Base-by-base conservation (phyloP, 1,140 invertebrate species). In the Procambarus clarkii region DNA sequence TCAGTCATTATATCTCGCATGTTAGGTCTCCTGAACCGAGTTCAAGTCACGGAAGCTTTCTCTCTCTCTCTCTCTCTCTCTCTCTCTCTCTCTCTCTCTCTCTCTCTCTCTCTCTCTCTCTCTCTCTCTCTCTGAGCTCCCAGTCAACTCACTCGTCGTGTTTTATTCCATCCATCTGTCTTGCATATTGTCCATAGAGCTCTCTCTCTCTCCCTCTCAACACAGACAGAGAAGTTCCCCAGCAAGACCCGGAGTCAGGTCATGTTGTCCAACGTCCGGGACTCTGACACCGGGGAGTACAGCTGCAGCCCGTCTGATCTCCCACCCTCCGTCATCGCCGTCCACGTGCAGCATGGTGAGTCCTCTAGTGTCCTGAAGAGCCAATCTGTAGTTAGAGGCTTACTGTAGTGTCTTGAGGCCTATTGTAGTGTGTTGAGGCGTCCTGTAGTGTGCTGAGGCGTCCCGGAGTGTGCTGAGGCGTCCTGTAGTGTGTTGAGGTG, bases 311-410 rank as follows among this genome's bases (percentile, higher is more conserved):
- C 87, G 46, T 69, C 87, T 46, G 80, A 74, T 60, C 80, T 89
- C 9, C 60, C 54, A 11, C 87, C 87, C 46, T 64, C 87, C 11
- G 79, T 82, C 54, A 46, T 89, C 87, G 76, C 79, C 44, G 87
- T 89, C n/a, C 87, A 89, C 48, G 87, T 89, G 5, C 87, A 89
- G 24, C 54, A 54, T 44, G 79, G 87, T 89, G 54, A 71, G 86
- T 88, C n/a, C 13, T 9, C 50, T 48, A 3, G 11, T 34, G 34
- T 34, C 34, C 34, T 34, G 34, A 34, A 34, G 34, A 34, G 50
- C 5, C 50, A 54, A 0, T 54, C 34, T 54, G 11, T 11, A 54
- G 50, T 54, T 54, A 5, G 50, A 11, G 11, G 11, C 11, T 8
- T 54, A 5, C 50, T 54, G 11, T 11, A 11, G 50, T 54, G 50